Percentiles rank a stretch among this genome's conserved stretches.
These are phyloP conservation scores for Dicycla oo DNA, from an alignment of 2,888 invertebrate genomes.

Conservation along the genomic window DNA sequence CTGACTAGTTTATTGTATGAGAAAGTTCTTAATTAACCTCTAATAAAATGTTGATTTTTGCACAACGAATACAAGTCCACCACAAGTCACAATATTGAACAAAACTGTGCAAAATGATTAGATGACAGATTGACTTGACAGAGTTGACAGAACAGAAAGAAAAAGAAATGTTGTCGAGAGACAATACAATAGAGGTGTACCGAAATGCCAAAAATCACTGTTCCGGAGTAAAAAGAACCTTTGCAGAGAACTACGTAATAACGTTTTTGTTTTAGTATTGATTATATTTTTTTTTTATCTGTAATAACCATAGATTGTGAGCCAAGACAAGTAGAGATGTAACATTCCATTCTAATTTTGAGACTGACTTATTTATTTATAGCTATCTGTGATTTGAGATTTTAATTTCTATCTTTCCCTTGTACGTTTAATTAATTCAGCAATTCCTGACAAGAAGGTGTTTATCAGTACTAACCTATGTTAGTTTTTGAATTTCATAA, in stretches of 20 bases:
- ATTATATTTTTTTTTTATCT: constrained; percentile 33
- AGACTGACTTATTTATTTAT: too few species aligned
- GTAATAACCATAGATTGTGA: constrained; percentile 5
- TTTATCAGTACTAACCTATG: background rate
- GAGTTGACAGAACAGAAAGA: too few species aligned
- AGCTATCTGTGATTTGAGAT: too few species aligned
- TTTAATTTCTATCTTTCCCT: background rate
- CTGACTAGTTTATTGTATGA: constrained; percentile 1
- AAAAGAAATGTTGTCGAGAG: constrained; percentile 16
- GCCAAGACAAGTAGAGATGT: background rate
- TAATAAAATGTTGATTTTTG: constrained; percentile 20
- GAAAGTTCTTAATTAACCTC: constrained; percentile 3
- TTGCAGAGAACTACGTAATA: background rate
- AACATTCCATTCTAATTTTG: constrained; percentile 12
- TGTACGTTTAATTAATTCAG: background rate
- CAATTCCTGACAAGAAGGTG: background rate
- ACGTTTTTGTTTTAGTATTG: background rate
- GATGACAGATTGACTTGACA: too few species aligned
- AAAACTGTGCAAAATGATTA: constrained; percentile 8
- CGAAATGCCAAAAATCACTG: constrained; percentile 11
- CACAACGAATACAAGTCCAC: constrained; percentile 43
- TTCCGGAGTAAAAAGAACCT: constrained; percentile 13
- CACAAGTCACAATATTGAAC: constrained; percentile 46
- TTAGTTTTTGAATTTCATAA: background rate
- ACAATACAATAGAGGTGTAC: constrained; percentile 18